Conservation (phyloP, 2,797 vertebrate species). For the Sebastes diaconus region DNA sequence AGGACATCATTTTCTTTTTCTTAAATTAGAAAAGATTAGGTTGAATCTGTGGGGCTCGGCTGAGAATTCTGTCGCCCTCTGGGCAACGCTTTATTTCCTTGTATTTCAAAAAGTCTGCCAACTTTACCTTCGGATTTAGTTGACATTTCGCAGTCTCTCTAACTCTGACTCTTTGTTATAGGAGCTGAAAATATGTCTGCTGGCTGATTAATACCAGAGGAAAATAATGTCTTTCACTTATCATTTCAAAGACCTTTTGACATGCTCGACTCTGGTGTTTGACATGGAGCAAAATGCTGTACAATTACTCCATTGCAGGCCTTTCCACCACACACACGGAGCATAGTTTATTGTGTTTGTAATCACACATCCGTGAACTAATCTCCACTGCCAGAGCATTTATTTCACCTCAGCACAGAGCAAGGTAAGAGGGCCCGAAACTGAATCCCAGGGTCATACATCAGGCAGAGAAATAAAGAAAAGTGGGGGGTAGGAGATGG, state of each 20-base stretch:
- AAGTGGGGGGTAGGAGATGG: slow-evolving; percentile 14
- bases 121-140: slow-evolving; percentile 43
- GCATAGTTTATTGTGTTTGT: neutral
- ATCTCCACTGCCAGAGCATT: slow-evolving; percentile 5
- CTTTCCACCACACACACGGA: neutral
- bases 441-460: slow-evolving; percentile 2
- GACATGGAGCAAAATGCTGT: neutral
- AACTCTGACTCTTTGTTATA: slow-evolving; percentile 11
- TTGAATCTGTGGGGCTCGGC: slow-evolving; percentile 38
- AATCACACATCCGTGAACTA: slow-evolving; percentile 10
- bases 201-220: neutral
- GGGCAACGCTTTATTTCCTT: slow-evolving; percentile 51
- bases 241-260: neutral
- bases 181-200: neutral
- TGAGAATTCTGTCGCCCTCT: slow-evolving; percentile 38
- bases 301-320: neutral
- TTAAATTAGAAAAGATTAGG: slow-evolving; percentile 70
- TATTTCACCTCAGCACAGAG: neutral
- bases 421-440: neutral
- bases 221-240: neutral
- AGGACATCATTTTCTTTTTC: slow-evolving; percentile 65
- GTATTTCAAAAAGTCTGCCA: slow-evolving; percentile 52
- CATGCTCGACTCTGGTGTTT: neutral
- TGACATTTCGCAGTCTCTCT: slow-evolving; percentile 12
- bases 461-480: slow-evolving; percentile 40